A percentile compares a stretch with the other conserved stretches of the same genome.
phyloP scores from a whole-genome alignment of 2,888 invertebrate genomes.

The Lasioglossum pauxillum region DNA sequence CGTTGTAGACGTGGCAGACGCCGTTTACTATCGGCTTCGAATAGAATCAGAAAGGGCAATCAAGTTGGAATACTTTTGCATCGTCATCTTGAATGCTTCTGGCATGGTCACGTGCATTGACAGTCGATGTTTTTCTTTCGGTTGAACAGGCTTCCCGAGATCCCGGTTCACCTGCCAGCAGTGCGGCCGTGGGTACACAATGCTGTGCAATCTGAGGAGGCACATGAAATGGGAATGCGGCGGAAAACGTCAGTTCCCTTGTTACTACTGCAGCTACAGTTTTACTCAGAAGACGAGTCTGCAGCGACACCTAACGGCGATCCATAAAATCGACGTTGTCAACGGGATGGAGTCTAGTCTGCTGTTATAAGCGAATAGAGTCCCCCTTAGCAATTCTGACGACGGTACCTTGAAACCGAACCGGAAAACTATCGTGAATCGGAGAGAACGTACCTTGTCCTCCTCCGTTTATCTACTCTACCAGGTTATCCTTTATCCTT shows the following conservation, averaged over 20 bases:
- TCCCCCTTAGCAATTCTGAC: background rate
- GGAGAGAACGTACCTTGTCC: background rate
- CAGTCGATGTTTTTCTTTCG: constrained; percentile 56
- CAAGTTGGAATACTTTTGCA: background rate
- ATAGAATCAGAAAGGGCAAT: background rate
- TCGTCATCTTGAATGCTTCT: background rate
- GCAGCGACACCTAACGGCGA: constrained; percentile 80
- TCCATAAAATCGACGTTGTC: constrained; percentile 76
- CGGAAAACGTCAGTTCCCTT: constrained; percentile 80
- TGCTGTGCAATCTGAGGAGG: constrained; percentile 75
- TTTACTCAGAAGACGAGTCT: constrained; percentile 82
- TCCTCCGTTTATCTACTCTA: background rate
- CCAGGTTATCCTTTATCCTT: background rate
- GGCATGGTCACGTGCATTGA: constrained; percentile 31
- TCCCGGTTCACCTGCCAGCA: constrained; percentile 71
- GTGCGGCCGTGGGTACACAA: constrained; percentile 76
- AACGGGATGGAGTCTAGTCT: constrained; percentile 53
- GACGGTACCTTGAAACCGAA: background rate
- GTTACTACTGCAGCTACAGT: constrained; percentile 78
- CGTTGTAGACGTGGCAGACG: background rate
- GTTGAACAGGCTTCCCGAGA: constrained; percentile 70
- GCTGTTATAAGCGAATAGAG: constrained; percentile 44
- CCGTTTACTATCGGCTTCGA: constrained; percentile 27
- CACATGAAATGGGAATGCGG: constrained; percentile 83
- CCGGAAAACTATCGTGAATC: background rate